Conservation (phyloP, 2,113 vertebrate species). For the Tetraodon nigroviridis region DNA sequence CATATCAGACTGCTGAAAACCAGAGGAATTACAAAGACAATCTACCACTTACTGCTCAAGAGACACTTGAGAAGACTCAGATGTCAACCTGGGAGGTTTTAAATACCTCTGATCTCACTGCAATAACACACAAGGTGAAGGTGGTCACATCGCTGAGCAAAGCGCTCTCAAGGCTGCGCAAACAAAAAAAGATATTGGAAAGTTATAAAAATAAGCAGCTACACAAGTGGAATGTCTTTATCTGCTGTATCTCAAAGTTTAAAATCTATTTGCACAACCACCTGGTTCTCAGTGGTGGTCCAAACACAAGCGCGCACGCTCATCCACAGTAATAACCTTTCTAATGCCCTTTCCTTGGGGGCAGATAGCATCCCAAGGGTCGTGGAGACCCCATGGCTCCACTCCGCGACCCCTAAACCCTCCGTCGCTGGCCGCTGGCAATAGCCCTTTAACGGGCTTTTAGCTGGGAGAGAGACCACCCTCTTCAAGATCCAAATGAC, state of each 20-base stretch:
- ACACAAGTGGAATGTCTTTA: slow-evolving; percentile 5
- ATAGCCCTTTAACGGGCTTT: slow-evolving; percentile 60
- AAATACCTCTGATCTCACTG: slow-evolving; percentile 36
- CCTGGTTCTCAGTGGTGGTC: slow-evolving; percentile 53
- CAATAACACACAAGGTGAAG: slow-evolving; percentile 20
- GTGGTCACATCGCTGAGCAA: background rate
- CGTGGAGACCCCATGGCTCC: slow-evolving; percentile 42
- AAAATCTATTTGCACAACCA: slow-evolving; percentile 36
- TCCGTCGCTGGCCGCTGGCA: slow-evolving; percentile 29
- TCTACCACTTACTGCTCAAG: slow-evolving; percentile 40
- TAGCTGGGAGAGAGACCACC: slow-evolving; percentile 54
- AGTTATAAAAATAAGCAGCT: slow-evolving; percentile 2
- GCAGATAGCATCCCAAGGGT: slow-evolving; percentile 33
- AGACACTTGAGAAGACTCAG: slow-evolving; percentile 43
- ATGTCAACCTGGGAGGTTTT: slow-evolving; percentile 49
- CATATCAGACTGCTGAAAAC: slow-evolving; percentile 27
- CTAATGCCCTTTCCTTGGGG: slow-evolving; percentile 50
- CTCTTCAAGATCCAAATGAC: slow-evolving; percentile 57
- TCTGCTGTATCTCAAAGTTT: slow-evolving; percentile 15
- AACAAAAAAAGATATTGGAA: background rate
- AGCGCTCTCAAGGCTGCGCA: background rate
- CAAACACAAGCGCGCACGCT: slow-evolving; percentile 1
- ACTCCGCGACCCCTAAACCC: background rate
- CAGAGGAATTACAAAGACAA: slow-evolving; percentile 41
- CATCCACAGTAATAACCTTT: slow-evolving; percentile 15